A percentile compares a stretch with the other conserved stretches of the same genome.
phyloP scores from a whole-genome alignment of 1,140 invertebrate genomes.

The Hypothenemus hampei region DNA sequence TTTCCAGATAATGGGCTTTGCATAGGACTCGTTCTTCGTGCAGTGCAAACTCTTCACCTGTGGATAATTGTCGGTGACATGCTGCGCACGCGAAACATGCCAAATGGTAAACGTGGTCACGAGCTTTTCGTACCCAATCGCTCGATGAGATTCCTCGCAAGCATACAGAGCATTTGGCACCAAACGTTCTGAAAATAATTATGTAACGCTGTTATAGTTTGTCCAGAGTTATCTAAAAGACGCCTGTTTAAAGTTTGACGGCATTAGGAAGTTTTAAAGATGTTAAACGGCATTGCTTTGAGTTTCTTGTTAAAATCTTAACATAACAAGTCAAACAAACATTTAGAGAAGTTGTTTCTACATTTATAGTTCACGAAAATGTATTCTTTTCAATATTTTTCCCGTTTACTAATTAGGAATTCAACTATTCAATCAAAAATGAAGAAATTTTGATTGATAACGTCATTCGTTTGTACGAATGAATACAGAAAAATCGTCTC shows the following conservation, averaged over 20 bases:
- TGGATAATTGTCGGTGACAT: conserved; percentile 93
- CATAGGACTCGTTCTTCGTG: conserved; percentile 89
- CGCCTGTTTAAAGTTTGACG: no score
- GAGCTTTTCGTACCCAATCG: conserved; percentile 94
- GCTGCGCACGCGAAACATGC: conserved; percentile 98
- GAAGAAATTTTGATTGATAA: conserved; percentile 10
- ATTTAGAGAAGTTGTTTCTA: no score
- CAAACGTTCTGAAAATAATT: conserved; percentile 82
- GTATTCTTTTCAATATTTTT: no score
- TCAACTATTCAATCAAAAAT: neutral
- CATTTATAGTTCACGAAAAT: no score
- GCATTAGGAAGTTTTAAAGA: no score
- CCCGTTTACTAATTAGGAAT: neutral
- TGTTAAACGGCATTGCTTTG: no score
- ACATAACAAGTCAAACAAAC: no score
- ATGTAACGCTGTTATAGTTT: neutral
- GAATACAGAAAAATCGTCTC: conserved; percentile 12
- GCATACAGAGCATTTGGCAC: conserved; percentile 95
- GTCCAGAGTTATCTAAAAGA: no score
- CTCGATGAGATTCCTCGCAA: conserved; percentile 84
- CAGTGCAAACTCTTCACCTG: conserved; percentile 96
- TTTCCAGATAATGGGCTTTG: conserved; percentile 93
- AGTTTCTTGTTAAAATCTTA: no score
- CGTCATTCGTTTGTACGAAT: neutral
- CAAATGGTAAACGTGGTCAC: conserved; percentile 92